Conservation (phyloP, 2,113 vertebrate species). For the Entomyzon cyanotis region DNA sequence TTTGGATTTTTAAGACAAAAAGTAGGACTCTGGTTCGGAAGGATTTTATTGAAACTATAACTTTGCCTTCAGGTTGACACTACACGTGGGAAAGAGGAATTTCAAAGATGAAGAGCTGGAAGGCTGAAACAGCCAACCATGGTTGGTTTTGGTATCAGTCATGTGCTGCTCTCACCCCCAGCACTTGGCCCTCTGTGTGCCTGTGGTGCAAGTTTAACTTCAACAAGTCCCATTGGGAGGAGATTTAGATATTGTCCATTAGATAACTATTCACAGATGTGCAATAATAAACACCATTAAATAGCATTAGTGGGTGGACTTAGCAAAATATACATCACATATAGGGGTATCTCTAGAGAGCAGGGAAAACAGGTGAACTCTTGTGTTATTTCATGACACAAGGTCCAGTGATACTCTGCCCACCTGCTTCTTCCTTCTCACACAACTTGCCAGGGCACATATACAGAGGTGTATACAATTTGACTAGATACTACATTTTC, state of each 20-base stretch:
- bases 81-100: not conserved
- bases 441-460: not conserved
- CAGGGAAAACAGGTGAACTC: not conserved
- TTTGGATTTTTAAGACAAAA: not conserved
- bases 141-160: not conserved
- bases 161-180: not conserved
- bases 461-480: not conserved
- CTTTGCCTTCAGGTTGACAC: not conserved
- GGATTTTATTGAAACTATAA: not conserved
- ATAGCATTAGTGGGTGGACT: not conserved
- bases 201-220: not conserved
- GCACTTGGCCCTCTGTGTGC: not conserved
- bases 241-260: not conserved
- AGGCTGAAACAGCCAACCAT: accelerated
- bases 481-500: conserved; percentile 11
- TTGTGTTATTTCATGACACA: not conserved
- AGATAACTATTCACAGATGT: conserved; percentile 1
- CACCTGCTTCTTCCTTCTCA: not conserved
- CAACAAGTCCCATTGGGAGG: not conserved
- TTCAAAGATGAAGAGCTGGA: not conserved
- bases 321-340: not conserved
- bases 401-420: not conserved
- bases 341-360: not conserved
- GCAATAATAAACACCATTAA: not conserved
- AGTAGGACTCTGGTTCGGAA: not conserved